phyloP scores from a whole-genome alignment of 2,113 vertebrate genomes.

The Illadopsis cleaveri region DNA sequence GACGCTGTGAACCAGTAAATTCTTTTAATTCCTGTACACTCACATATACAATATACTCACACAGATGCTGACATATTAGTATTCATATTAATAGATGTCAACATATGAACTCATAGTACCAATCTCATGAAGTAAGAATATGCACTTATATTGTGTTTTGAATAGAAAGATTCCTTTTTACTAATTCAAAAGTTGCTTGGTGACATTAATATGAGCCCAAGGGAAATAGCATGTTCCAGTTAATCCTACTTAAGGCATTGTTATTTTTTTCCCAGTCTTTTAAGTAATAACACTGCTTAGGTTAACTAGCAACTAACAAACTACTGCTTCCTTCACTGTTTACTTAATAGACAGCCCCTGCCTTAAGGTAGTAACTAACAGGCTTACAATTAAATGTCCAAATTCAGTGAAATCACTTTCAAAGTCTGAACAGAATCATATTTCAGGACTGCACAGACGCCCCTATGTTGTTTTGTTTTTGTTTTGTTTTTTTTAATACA shows the following conservation, averaged over 20 bases:
- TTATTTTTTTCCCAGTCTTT: neutral
- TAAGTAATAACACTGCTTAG: constrained; percentile 34
- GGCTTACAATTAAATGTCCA: neutral
- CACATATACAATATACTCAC: neutral
- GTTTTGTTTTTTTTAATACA: neutral
- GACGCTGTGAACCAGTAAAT: neutral
- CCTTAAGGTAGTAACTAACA: neutral
- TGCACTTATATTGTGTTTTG: neutral
- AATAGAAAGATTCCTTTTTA: neutral
- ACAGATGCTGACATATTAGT: neutral
- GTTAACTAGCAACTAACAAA: constrained; percentile 44
- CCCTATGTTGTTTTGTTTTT: neutral
- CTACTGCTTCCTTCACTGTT: neutral
- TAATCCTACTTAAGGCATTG: constrained; percentile 29
- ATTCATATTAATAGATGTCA: neutral
- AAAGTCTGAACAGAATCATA: neutral
- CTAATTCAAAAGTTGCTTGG: neutral
- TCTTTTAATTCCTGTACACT: neutral
- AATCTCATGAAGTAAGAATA: neutral
- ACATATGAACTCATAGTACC: neutral
- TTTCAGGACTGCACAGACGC: neutral
- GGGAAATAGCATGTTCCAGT: constrained; percentile 18
- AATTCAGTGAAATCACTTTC: neutral
- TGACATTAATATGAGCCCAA: constrained; percentile 10
- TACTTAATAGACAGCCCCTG: constrained; percentile 19